Base-by-base conservation (phyloP, 2,888 invertebrate genomes). In the Linnaemya vulpina region DNA sequence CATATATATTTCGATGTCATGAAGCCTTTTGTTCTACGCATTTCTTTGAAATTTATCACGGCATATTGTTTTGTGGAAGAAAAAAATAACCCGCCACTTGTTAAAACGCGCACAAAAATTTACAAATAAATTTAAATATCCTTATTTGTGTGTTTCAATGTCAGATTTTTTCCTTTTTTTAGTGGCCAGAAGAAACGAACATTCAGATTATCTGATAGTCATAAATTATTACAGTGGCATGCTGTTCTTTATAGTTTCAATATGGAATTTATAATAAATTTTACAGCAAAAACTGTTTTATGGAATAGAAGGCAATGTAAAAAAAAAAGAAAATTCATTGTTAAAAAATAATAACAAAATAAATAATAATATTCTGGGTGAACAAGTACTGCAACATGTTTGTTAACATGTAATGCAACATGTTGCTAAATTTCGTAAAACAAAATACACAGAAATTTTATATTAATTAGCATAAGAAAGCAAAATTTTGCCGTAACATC, bases 61-160 rank as follows among this genome's bases (percentile, higher is more conserved):
- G 40, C 43, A 53, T 51, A 40, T 60, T 30, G 51, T 8, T 49
- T 30, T 22, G 25, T 11, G n/a, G n/a, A n/a, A n/a, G n/a, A n/a
- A n/a, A 49, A 74, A 78, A 58, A 73, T 49, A 67, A n/a, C n/a
- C 81, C 74, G 74, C 30, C 81, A 62, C 62, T 74, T 75, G 35
- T 55, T 35, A 46, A 51, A 67, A 65, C 49, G 74, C 15, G n/a
- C 17, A 68, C 10, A 30, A 7, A 67, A 17, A 67, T 40, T 3
- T 30, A 30, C 13, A 17, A 17, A 35, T 51, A 67, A 20, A 20
- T n/a, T 62, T 58, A 75, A 75, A 55, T 76, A 81, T 81, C 77
- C 77, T 84, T 84, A 68, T 73, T 77, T 81, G 51, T 74, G 51
- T 74, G 67, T 84, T 84, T 84, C 77, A 81, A 81, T 84, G 84